These are phyloP conservation scores for Meiosimyza platycephala DNA, from an alignment of 2,888 invertebrate genomes.

Conservation along the genomic window DNA sequence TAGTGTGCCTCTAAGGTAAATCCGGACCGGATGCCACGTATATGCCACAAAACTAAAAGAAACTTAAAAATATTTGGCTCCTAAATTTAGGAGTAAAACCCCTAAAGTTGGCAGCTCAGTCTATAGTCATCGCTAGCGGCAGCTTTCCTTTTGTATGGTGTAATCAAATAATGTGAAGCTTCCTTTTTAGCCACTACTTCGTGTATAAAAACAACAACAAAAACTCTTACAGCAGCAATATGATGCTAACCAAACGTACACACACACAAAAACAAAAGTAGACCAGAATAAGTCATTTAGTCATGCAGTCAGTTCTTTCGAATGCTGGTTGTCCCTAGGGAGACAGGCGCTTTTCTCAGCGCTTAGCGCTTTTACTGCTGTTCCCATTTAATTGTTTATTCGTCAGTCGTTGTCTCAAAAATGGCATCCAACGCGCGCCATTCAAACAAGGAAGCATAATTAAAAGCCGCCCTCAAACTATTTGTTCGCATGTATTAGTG, in stretches of 20 bases:
- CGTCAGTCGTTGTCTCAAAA: constrained; percentile 31
- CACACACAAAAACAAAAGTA: no score
- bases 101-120: no score
- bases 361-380: constrained; percentile 37
- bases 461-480: constrained; percentile 60
- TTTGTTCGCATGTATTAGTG: constrained; percentile 47
- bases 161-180: constrained; percentile 34
- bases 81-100: no score
- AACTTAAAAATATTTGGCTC: no score
- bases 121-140: constrained; percentile 1
- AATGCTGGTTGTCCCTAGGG: constrained; percentile 4
- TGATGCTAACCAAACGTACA: no score
- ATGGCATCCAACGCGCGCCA: constrained; percentile 51
- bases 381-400: constrained; percentile 36
- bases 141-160: constrained; percentile 21
- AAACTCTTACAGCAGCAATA: background rate
- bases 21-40: no score
- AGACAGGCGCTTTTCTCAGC: constrained; percentile 1
- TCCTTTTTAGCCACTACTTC: background rate
- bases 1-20: no score
- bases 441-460: constrained; percentile 61
- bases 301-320: no score
- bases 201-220: background rate
- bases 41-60: no score
- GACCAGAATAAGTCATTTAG: no score